Base-by-base conservation (phyloP, 1,140 invertebrate species). In the Chymomyza costata region DNA sequence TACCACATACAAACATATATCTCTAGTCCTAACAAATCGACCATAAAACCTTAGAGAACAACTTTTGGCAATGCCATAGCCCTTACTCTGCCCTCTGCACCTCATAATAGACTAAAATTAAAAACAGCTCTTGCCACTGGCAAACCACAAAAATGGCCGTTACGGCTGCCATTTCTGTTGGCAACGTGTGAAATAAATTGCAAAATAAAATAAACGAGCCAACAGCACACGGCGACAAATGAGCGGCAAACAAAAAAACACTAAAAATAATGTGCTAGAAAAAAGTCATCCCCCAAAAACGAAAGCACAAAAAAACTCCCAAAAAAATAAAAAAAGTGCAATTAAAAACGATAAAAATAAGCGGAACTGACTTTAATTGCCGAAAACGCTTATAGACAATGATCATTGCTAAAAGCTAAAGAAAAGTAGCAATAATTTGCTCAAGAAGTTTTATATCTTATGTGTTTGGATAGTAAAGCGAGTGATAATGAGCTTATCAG, bases 301-400 rank as follows among this genome's bases (percentile, higher is more conserved):
- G 10, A 10, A 48, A 44, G 35, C 15, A 37, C 37, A 40, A 10
- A 35, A 45, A 34, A 60, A 64, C 7, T 43, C 8, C 30, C n/a
- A 13, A 15, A 15, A 41, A 17, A 8, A 31, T 15, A 40, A 38
- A 65, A 73, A 58, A 81, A 65, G 66, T 38, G 68, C 65, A 80
- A 81, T 80, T 80, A 80, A 81, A 81, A 80, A 57, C 74, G 74
- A 81, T 80, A 80, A 81, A 78, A 74, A 54, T 65, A 74, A 74
- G 59, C 65, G 74, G 51, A 68, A 65, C 56, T 62, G 54, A 56
- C 53, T 74, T 81, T 80, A 81, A 80, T 69, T 53, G 61, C 28
- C 25, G 44, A 11, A 64, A 55, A 18, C 59, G 54, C 65, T 71
- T 80, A 34, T 34, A 13, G 13, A 13, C 32, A 76, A 69, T 55